Conservation (phyloP, 2,888 invertebrate species). For the Synanthedon andrenaeformis region DNA sequence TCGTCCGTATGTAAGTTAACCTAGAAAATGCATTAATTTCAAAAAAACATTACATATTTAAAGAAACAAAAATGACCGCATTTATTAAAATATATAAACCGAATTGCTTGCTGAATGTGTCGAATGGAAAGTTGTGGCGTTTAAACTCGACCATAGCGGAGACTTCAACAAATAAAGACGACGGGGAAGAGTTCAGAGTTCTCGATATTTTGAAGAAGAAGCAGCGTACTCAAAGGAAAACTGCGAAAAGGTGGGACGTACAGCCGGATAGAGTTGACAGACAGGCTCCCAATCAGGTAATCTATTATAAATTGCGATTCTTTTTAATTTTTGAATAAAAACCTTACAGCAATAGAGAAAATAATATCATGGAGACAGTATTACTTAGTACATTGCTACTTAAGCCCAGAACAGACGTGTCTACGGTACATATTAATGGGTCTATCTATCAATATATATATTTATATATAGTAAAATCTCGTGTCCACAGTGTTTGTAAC, state of each 20-base stretch:
- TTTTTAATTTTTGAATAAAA: too few species aligned
- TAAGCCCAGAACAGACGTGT: too few species aligned
- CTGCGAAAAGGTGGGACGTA: slow-evolving; percentile 31
- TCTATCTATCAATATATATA: too few species aligned
- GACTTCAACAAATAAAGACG: slow-evolving; percentile 26
- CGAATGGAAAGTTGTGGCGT: slow-evolving; percentile 49
- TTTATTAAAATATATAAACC: slow-evolving; percentile 44
- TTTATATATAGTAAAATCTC: too few species aligned
- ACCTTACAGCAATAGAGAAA: too few species aligned
- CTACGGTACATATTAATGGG: too few species aligned
- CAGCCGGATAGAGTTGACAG: slow-evolving; percentile 56
- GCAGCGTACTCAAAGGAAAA: slow-evolving; percentile 27
- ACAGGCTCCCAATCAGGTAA: slow-evolving; percentile 56
- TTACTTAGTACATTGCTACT: background rate
- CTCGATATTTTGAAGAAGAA: slow-evolving; percentile 60
- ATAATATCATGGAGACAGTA: background rate
- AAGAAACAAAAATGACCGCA: slow-evolving; percentile 37
- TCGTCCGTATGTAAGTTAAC: background rate
- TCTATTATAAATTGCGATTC: background rate
- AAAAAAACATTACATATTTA: background rate
- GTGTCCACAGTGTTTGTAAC: too few species aligned
- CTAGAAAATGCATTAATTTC: background rate
- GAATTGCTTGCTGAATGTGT: slow-evolving; percentile 21
- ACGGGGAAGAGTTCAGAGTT: slow-evolving; percentile 64
- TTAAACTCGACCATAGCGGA: slow-evolving; percentile 41